Evolutionary conservation across 2,888 invertebrate genomes (phyloP).

Genomic region (Perizoma affinitatum): DNA sequence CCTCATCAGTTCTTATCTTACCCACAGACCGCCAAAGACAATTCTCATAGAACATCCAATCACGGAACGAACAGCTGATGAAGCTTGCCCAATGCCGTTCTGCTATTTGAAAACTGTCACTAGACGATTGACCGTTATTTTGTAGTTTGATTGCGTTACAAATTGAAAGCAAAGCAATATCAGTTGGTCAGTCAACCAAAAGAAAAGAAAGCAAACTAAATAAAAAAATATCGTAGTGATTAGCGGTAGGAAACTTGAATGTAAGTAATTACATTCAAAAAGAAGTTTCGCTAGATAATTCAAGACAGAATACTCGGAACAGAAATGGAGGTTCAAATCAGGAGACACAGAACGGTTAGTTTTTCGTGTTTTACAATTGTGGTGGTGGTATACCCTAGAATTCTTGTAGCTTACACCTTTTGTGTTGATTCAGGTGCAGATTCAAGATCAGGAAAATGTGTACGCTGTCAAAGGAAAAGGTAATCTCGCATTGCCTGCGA

Average conservation of each 20-base stretch:
- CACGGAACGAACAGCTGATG: slow-evolving; percentile 33
- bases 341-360: slow-evolving; percentile 66
- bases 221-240: too few species aligned
- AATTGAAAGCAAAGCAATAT: slow-evolving; percentile 1
- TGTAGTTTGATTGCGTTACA: slow-evolving; percentile 1
- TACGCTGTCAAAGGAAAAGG: slow-evolving; percentile 61
- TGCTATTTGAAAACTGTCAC: slow-evolving; percentile 21
- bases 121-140: slow-evolving; percentile 29
- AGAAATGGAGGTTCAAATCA: slow-evolving; percentile 64
- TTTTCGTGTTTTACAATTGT: slow-evolving; percentile 17
- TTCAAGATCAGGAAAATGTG: slow-evolving; percentile 73
- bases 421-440: slow-evolving; percentile 49
- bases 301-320: slow-evolving; percentile 2
- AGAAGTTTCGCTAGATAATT: slow-evolving; percentile 21
- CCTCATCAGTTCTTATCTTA: too few species aligned
- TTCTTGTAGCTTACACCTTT: background rate
- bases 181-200: slow-evolving; percentile 2
- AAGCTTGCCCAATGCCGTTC: background rate
- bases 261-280: slow-evolving; percentile 27
- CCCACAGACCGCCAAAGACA: slow-evolving; percentile 2
- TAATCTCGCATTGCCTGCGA: slow-evolving; percentile 53
- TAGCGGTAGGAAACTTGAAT: slow-evolving; percentile 17
- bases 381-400: background rate
- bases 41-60: slow-evolving; percentile 22
- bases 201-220: background rate